Conservation (phyloP, 1,140 invertebrate species). For the Thaumatotibia leucotreta region DNA sequence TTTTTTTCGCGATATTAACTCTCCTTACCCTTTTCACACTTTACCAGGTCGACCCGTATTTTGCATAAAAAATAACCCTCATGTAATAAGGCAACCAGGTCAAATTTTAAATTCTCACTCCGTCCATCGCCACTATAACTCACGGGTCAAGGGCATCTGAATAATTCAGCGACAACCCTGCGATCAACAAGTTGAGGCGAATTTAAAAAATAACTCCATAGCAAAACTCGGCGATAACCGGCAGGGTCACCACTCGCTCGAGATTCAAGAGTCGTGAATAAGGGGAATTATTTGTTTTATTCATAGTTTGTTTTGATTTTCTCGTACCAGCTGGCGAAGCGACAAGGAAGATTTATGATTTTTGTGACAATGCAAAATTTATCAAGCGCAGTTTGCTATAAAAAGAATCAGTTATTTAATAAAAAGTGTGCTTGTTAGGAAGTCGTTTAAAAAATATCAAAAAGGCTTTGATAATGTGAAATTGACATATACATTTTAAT, state of each 20-base stretch:
- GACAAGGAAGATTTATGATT: background rate
- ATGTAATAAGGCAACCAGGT: too few species aligned
- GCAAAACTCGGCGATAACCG: background rate
- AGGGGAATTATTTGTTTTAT: background rate
- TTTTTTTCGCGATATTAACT: too few species aligned
- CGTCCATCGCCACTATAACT: background rate
- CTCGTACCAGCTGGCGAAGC: background rate
- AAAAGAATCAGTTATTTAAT: background rate
- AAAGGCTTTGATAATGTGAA: too few species aligned
- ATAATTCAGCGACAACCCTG: background rate
- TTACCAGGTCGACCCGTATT: too few species aligned
- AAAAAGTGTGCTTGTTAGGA: too few species aligned
- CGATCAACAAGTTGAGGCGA: background rate
- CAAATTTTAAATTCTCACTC: background rate
- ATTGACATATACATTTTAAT: too few species aligned
- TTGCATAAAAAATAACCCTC: too few species aligned
- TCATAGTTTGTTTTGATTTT: background rate
- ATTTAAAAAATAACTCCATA: background rate
- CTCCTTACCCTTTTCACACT: too few species aligned
- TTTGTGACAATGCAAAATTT: background rate
- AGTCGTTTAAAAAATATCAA: too few species aligned
- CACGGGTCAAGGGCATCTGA: background rate
- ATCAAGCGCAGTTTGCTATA: background rate
- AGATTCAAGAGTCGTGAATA: background rate
- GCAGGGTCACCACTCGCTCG: background rate